Conservation (phyloP, 2,113 vertebrate species). For the Callorhinus ursinus region DNA sequence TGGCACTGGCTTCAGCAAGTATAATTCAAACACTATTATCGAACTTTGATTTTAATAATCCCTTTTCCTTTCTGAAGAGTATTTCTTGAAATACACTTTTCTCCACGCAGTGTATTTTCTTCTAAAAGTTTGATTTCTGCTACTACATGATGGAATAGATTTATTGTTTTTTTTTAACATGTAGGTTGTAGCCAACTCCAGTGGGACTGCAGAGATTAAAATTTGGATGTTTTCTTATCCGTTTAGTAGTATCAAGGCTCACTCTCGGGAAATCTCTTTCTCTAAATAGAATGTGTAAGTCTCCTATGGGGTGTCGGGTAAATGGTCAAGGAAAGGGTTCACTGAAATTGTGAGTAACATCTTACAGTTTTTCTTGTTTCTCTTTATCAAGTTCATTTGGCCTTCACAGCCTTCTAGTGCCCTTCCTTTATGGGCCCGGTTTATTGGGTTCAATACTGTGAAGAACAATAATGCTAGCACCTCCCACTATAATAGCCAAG, state of each 20-base stretch:
- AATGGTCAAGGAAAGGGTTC: not conserved
- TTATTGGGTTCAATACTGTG: not conserved
- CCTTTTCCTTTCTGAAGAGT: not conserved
- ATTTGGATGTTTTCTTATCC: not conserved
- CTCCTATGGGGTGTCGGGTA: not conserved
- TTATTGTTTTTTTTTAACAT: not conserved
- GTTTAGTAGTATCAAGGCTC: not conserved
- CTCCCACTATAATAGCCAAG: not conserved
- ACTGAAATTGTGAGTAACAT: not conserved
- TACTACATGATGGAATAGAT: not conserved
- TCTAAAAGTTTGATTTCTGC: not conserved
- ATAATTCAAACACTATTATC: not conserved
- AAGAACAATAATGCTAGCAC: not conserved
- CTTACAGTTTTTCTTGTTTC: not conserved
- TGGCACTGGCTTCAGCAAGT: not conserved
- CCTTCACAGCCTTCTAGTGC: fast-evolving
- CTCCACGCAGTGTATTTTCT: not conserved
- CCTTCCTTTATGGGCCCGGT: not conserved
- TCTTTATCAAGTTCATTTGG: not conserved
- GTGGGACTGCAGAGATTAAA: not conserved
- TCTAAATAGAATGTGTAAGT: not conserved
- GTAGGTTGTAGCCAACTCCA: not conserved
- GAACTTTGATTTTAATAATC: not conserved
- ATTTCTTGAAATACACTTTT: not conserved
- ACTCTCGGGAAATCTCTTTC: not conserved